Evolutionary conservation across 1,140 invertebrate species (phyloP), one percentile per base, ranked within the genome.

Genomic region (Steinernema feltiae): DNA sequence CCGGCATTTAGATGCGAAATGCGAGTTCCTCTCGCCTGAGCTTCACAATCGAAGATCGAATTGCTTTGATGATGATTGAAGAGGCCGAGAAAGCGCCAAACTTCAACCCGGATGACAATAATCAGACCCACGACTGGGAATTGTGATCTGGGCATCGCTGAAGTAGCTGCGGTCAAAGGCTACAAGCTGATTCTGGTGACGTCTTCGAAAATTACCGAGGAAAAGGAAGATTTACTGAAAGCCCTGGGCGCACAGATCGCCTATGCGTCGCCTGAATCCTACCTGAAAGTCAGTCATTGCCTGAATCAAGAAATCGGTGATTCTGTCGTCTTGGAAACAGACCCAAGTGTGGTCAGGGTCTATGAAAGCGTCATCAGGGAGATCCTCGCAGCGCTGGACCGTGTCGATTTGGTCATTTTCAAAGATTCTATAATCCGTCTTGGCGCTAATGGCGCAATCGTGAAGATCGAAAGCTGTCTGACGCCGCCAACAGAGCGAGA

Each of bases 141-240:
- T 69, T 80, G 78, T 18, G 91, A 95, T 48, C 96, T 99, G 87
- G 97, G 97, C 35, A 85, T 99, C 53, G 97, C 97, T 0, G 90
- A 99, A 86, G 94, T 93, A 46, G 91, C 93, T 76, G 95, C 96
- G 69, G 93, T 97, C 0, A 95, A 93, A 89, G 94, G 94, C 1
- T 99, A 99, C 87, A 91, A 79, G 76, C 98, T 96, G 87, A 92
- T 98, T 41, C 97, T 99, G 87, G 95, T 98, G 0, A 93, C 99
- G 92, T 95, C 97, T 0, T 93, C 97, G 84, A 98, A 98, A 88
- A 98, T 98, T 95, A 97, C 94, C 27, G 92, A 93, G 87, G 96
- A 99, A 88, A 98, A 99, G 90, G 94, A 89, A 53, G 46, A 78
- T 27, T 74, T 78, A 1, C 73, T 99, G 31, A 88, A 90, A 78